Conservation (phyloP, 2,888 invertebrate genomes). For the Melitaea athalia region DNA sequence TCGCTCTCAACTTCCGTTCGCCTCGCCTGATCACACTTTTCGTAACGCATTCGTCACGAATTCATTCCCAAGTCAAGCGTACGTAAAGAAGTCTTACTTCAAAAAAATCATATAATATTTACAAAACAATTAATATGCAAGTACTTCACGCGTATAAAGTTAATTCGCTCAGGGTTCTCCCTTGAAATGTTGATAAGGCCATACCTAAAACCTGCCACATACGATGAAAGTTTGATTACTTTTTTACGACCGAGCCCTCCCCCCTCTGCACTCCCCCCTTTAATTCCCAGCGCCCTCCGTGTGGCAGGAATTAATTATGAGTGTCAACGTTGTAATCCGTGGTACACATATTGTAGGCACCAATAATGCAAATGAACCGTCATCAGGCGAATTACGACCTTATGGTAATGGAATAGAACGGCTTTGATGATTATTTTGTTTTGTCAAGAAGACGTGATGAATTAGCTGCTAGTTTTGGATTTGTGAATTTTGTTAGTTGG, state of each 20-base stretch:
- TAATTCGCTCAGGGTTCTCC: conserved; percentile 8
- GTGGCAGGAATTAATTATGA: conserved; percentile 45
- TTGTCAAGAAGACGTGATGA: neutral
- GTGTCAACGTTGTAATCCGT: conserved; percentile 36
- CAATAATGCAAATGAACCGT: conserved; percentile 8
- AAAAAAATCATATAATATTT: neutral
- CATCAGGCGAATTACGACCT: neutral
- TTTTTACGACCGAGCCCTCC: conserved; percentile 46
- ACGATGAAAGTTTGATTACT: conserved; percentile 52
- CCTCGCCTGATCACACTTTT: no score
- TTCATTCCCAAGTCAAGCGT: no score
- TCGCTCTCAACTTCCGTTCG: no score
- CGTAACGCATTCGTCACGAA: no score
- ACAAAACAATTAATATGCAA: conserved; percentile 12
- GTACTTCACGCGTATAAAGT: conserved; percentile 13
- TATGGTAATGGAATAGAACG: neutral
- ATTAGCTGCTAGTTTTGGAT: neutral
- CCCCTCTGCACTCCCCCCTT: conserved; percentile 5
- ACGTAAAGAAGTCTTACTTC: no score
- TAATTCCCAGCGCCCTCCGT: conserved; percentile 7
- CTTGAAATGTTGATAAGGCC: conserved; percentile 37
- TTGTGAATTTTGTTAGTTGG: neutral
- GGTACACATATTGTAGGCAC: conserved; percentile 9
- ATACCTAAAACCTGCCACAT: conserved; percentile 35
- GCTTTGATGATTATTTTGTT: neutral